Base-by-base conservation (phyloP, 1,140 invertebrate genomes). In the Lepidurus apus region DNA sequence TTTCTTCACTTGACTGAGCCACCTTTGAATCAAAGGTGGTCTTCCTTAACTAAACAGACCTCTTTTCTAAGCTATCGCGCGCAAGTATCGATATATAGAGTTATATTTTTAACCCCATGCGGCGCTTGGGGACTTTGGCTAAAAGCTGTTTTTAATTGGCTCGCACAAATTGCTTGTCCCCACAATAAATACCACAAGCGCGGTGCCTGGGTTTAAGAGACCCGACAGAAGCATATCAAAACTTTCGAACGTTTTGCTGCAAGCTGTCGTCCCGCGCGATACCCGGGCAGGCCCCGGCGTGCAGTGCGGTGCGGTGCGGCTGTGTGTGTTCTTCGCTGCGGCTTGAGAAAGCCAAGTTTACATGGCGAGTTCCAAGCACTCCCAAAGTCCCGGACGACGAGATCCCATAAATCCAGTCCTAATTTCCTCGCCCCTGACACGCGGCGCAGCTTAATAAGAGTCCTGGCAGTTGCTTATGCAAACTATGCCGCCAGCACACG, bases 401-500 rank as follows among this genome's bases (percentile, higher is more conserved):
- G 53, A 65, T 65, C 53, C 53, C 53, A 65, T 65, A 65, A 65
- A 65, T 65, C 53, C 53, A 65, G 53, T 21, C 53, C 53, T 65
- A 65, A 65, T 65, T 65, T 65, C 53, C 53, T 17, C 53, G 53
- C 53, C 21, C 53, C 53, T 65, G 53, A 65, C 53, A 65, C 53
- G 53, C 53, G 53, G 53, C 53, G 53, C 53, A 65, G 53, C 53
- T 65, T 65, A 65, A 65, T 65, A 65, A 65, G 53, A 65, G 53
- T 65, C 53, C 53, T 65, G 53, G 53, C 53, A 65, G 53, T 65
- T 65, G 53, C 53, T 65, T 65, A 65, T 65, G 53, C 53, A 65
- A 65, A 65, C 53, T 65, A 65, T 65, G 53, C 53, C 53, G 53
- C 53, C 53, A 65, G 53, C 53, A 65, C 53, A 65, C 53, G 53